These are phyloP conservation scores for Halcyon leucocephala DNA, from an alignment of 2,797 vertebrate genomes.

Conservation along the genomic window DNA sequence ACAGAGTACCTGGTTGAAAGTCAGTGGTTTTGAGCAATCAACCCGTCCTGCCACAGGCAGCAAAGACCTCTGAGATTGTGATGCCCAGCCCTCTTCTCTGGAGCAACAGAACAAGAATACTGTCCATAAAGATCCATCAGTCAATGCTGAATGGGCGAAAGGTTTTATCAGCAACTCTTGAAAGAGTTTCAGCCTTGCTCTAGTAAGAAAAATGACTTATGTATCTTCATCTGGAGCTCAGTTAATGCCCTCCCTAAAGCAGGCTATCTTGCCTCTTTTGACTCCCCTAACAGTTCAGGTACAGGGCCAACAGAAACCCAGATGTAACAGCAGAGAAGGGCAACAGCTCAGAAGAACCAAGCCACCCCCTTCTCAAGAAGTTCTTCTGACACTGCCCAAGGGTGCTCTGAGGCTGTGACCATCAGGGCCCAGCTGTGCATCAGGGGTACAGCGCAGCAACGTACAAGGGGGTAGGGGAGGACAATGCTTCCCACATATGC, in stretches of 20 bases:
- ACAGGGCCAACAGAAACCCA: not conserved
- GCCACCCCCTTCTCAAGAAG: not conserved
- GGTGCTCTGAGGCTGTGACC: not conserved
- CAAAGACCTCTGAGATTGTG: not conserved
- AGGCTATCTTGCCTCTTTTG: not conserved
- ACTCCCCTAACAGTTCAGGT: not conserved
- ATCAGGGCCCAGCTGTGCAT: not conserved
- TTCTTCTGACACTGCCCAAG: not conserved
- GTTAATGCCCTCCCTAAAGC: not conserved
- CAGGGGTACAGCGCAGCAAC: not conserved
- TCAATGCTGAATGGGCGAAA: not conserved
- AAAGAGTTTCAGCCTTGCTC: not conserved
- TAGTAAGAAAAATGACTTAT: not conserved
- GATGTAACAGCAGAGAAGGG: not conserved
- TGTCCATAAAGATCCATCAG: not conserved
- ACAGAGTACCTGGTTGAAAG: not conserved
- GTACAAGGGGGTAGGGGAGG: not conserved
- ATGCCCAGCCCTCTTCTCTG: not conserved
- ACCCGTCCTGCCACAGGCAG: not conserved
- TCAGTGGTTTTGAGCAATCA: not conserved
- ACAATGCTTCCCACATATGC: not conserved
- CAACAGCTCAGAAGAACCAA: not conserved
- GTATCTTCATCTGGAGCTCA: not conserved
- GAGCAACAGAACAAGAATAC: not conserved
- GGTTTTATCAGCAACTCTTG: not conserved